phyloP scores from a whole-genome alignment of 2,113 vertebrate genomes.

The Nycticorax nycticorax region DNA sequence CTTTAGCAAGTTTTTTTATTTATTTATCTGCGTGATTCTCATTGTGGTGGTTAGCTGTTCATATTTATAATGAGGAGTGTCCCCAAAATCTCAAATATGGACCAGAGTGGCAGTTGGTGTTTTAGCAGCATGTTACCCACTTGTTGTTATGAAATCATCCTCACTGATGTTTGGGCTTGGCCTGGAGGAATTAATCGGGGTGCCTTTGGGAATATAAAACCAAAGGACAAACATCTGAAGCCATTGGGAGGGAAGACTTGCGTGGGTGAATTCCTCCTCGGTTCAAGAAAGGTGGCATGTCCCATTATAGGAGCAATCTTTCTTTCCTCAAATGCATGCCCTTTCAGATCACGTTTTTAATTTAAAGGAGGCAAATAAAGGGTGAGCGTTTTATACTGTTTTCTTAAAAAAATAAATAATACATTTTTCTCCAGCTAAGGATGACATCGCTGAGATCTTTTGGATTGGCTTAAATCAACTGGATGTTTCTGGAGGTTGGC shows the following conservation, averaged over 20 bases:
- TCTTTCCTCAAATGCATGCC: not conserved
- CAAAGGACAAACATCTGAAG: not conserved
- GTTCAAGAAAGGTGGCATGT: not conserved
- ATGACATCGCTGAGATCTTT: conserved; percentile 77
- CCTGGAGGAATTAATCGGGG: not conserved
- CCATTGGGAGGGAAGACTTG: not conserved
- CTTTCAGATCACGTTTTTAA: not conserved
- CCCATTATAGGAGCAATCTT: not conserved
- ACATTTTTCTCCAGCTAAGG: conserved; percentile 56
- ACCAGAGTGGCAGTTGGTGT: not conserved
- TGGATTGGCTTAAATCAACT: conserved; percentile 96
- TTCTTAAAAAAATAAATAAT: not conserved
- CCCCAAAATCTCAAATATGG: not conserved
- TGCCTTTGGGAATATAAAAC: not conserved
- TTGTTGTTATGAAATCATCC: not conserved
- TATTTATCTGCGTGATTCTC: not conserved
- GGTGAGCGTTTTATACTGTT: not conserved
- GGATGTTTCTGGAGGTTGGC: conserved; percentile 89
- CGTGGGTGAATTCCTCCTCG: not conserved
- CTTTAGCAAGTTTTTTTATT: not conserved
- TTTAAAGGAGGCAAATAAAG: not conserved
- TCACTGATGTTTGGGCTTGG: not conserved
- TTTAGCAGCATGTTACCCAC: not conserved
- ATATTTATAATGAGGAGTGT: not conserved
- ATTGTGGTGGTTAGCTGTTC: not conserved